Percentiles rank a stretch among this genome's conserved stretches.
These are phyloP conservation scores for Rallus limicola DNA, from an alignment of 2,113 vertebrate genomes.

Conservation along the genomic window DNA sequence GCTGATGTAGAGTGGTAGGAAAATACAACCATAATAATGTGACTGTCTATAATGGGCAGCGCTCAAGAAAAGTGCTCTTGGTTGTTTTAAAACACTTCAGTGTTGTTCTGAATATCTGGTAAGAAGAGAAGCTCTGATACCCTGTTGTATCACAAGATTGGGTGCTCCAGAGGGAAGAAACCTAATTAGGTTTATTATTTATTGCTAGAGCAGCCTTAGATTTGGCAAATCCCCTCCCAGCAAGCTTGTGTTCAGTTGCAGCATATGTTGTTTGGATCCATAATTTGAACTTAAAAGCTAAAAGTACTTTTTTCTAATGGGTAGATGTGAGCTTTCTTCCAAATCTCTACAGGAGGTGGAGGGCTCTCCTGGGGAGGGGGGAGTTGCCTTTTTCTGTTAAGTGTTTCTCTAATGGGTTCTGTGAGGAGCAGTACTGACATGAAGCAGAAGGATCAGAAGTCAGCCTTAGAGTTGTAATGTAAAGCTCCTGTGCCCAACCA, in stretches of 20 bases:
- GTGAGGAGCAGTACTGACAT: background rate
- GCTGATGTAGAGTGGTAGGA: background rate
- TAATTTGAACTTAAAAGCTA: constrained; percentile 51
- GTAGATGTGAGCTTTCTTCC: constrained; percentile 23
- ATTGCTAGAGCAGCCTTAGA: constrained; percentile 29
- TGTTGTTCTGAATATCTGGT: background rate
- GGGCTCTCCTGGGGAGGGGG: background rate
- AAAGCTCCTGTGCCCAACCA: background rate
- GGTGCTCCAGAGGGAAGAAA: constrained; percentile 25
- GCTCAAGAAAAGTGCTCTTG: background rate
- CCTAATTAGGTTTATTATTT: constrained; percentile 58
- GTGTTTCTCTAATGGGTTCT: constrained; percentile 52
- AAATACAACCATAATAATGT: background rate
- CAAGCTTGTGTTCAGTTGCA: constrained; percentile 41
- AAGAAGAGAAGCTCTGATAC: background rate
- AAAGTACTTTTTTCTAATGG: constrained; percentile 52
- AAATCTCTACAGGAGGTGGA: constrained; percentile 49
- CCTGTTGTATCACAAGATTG: background rate
- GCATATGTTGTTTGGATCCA: constrained; percentile 56
- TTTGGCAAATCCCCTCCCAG: constrained; percentile 32
- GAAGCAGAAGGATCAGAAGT: constrained; percentile 17
- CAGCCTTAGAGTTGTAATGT: background rate
- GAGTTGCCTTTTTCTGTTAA: constrained; percentile 43
- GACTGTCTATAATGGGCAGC: background rate
- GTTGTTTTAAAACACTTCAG: background rate